phyloP scores from a whole-genome alignment of 2,113 vertebrate genomes.

The Penelope pileata region DNA sequence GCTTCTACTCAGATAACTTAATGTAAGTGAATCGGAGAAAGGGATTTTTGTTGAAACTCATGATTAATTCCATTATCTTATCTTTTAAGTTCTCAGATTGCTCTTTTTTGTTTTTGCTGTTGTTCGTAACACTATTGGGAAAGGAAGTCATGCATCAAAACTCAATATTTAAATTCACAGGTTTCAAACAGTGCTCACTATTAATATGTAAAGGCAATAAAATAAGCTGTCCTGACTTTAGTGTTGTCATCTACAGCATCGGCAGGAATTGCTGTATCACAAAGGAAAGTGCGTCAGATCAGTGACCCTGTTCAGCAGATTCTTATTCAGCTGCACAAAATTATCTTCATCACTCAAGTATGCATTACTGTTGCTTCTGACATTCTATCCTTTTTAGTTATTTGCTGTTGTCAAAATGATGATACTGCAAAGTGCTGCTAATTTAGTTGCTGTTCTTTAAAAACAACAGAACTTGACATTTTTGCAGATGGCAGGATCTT shows the following conservation, averaged over 20 bases:
- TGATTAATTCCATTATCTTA: neutral
- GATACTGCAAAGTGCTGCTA: slow-evolving; percentile 33
- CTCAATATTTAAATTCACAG: neutral
- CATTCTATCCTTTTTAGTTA: neutral
- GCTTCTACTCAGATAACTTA: neutral
- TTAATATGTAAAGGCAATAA: neutral
- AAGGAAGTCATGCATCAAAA: neutral
- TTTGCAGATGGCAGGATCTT: slow-evolving; percentile 64
- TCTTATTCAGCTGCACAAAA: slow-evolving; percentile 89
- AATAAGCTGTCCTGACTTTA: slow-evolving; percentile 38
- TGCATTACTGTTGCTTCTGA: neutral
- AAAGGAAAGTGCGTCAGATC: slow-evolving; percentile 88
- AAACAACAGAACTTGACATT: slow-evolving; percentile 72
- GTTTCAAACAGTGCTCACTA: neutral
- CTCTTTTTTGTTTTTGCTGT: neutral
- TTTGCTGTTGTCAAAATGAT: slow-evolving; percentile 44
- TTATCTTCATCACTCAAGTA: slow-evolving; percentile 90
- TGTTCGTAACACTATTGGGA: neutral
- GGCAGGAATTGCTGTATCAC: slow-evolving; percentile 87
- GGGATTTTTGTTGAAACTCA: neutral
- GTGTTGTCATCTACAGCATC: slow-evolving; percentile 70
- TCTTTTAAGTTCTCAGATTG: neutral
- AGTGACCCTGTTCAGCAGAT: slow-evolving; percentile 90
- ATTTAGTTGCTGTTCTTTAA: slow-evolving; percentile 59
- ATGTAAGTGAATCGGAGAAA: neutral